A percentile compares a stretch with the other conserved stretches of the same genome.
These are phyloP conservation scores for Passer domesticus DNA, from an alignment of 2,113 vertebrate species.

Conservation along the genomic window DNA sequence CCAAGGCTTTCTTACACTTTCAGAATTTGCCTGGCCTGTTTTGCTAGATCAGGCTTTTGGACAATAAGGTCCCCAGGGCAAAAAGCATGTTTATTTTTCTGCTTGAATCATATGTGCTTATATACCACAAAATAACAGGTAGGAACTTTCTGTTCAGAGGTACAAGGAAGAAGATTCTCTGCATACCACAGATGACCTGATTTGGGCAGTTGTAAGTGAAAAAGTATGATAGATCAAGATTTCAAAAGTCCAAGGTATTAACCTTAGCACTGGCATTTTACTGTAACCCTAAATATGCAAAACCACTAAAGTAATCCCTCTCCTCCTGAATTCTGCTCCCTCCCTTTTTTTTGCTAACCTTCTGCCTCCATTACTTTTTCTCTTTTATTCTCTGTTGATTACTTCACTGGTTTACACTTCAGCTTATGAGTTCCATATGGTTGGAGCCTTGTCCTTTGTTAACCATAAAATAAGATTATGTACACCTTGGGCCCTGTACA, in stretches of 20 bases:
- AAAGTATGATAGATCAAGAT: neutral
- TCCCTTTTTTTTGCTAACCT: neutral
- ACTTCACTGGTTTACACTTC: neutral
- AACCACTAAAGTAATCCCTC: neutral
- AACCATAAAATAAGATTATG: slow-evolving; percentile 14
- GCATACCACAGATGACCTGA: neutral
- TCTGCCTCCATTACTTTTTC: neutral
- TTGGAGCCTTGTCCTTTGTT: slow-evolving; percentile 4
- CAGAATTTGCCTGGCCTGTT: slow-evolving; percentile 13
- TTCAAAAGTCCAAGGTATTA: neutral
- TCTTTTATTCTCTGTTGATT: neutral
- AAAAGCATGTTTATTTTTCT: slow-evolving; percentile 19
- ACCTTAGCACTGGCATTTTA: neutral
- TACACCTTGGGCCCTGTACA: neutral
- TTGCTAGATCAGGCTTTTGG: neutral
- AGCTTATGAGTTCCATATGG: neutral
- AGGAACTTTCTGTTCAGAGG: neutral
- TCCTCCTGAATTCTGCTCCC: neutral
- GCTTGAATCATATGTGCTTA: neutral
- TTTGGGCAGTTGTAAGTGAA: neutral
- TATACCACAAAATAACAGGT: neutral
- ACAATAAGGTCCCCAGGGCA: neutral
- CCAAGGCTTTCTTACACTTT: neutral
- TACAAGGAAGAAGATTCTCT: neutral
- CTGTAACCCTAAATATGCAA: neutral